A percentile compares a stretch with the other conserved stretches of the same genome.
These are phyloP conservation scores for Agrochola circellaris DNA, from an alignment of 2,888 invertebrate genomes.

Conservation along the genomic window DNA sequence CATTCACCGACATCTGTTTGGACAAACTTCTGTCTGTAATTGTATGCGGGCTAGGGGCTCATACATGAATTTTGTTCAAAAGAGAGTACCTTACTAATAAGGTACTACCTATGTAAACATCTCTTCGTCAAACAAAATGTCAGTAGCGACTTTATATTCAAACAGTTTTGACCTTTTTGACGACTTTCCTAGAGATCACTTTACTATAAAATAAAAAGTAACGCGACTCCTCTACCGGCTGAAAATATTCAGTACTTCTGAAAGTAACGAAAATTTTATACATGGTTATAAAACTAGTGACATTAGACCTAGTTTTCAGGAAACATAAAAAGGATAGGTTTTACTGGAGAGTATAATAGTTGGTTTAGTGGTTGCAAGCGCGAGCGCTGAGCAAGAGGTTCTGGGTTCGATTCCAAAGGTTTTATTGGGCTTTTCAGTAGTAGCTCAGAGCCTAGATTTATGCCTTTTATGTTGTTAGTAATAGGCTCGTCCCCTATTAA, in stretches of 20 bases:
- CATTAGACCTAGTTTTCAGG: not conserved
- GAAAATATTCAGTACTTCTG: conserved; percentile 3
- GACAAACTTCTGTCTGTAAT: not conserved
- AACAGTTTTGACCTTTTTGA: not conserved
- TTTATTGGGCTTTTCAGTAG: too few relatives aligned
- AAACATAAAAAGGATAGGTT: not conserved
- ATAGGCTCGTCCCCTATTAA: too few relatives aligned
- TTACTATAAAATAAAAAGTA: conserved; percentile 11
- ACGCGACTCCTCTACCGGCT: not conserved
- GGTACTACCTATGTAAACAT: not conserved
- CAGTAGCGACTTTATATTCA: conserved; percentile 1
- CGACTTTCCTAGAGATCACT: not conserved
- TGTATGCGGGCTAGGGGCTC: not conserved
- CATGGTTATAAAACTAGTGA: conserved; percentile 9
- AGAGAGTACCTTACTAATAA: not conserved
- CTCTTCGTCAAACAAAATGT: conserved; percentile 5
- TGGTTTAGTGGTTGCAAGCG: not conserved
- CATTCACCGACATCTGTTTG: not conserved
- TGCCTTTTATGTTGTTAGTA: too few relatives aligned
- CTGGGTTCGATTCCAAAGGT: too few relatives aligned
- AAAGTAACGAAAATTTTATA: conserved; percentile 5
- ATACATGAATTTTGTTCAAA: conserved; percentile 21
- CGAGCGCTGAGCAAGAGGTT: too few relatives aligned
- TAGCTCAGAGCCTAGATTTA: too few relatives aligned
- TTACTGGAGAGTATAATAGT: not conserved